These are phyloP conservation scores for Sanderia malayensis DNA, from an alignment of 30 jellyfish, hydroid and myxozoan genomes.

Conservation along the genomic window DNA sequence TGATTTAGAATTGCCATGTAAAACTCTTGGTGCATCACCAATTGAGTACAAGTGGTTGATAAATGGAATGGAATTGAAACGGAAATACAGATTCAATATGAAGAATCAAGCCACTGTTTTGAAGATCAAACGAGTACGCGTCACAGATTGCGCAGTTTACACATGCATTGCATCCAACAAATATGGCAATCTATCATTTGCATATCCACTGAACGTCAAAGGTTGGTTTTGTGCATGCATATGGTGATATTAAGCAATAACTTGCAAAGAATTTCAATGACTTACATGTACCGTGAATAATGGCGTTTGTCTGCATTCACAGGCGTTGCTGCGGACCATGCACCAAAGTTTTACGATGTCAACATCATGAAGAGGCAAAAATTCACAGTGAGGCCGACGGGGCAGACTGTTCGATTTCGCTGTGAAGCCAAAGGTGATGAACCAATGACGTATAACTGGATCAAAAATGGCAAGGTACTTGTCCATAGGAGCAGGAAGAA, in stretches of 20 bases:
- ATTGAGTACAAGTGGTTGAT: constrained; percentile 58
- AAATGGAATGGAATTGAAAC: constrained; percentile 45
- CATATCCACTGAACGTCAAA: constrained; percentile 55
- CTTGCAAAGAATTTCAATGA: too few relatives aligned
- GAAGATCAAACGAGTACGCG: constrained; percentile 75
- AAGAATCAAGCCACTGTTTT: constrained; percentile 50
- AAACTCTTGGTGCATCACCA: constrained; percentile 73
- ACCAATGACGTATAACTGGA: constrained; percentile 70
- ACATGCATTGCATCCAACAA: constrained; percentile 87
- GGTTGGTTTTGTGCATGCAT: constrained; percentile 28
- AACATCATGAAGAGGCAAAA: constrained; percentile 66
- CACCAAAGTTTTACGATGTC: constrained; percentile 71
- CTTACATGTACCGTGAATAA: too few relatives aligned
- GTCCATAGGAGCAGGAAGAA: background rate
- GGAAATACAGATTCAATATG: constrained; percentile 50
- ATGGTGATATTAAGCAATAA: too few relatives aligned
- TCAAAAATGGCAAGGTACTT: constrained; percentile 70
- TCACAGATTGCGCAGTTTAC: constrained; percentile 72
- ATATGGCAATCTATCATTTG: constrained; percentile 87
- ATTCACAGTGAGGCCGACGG: constrained; percentile 49
- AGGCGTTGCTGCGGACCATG: constrained; percentile 29
- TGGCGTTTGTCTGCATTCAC: background rate
- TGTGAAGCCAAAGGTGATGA: constrained; percentile 71
- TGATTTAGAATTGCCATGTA: constrained; percentile 63
- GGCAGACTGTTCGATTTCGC: constrained; percentile 51